Evolutionary conservation across 2,888 invertebrate genomes (phyloP).

Genomic region (Theretra japonica): DNA sequence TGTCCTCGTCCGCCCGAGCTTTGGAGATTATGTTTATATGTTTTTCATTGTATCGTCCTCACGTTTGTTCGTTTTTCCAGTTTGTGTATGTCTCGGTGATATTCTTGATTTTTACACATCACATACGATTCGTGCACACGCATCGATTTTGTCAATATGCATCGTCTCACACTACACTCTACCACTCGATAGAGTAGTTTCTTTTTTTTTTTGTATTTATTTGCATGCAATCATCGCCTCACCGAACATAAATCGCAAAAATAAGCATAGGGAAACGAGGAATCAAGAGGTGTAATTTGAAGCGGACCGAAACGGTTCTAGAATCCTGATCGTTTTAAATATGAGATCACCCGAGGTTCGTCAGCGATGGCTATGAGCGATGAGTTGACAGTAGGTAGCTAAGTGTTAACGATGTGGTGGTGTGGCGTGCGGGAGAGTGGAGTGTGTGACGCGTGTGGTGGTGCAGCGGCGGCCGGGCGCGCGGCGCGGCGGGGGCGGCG

Average conservation of each 20-base stretch:
- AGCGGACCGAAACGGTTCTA: background rate
- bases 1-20: slow-evolving; percentile 61
- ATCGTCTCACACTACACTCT: slow-evolving; percentile 32
- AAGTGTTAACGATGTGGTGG: slow-evolving; percentile 8
- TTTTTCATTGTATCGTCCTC: slow-evolving; percentile 51
- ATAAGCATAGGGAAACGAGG: background rate
- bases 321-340: background rate
- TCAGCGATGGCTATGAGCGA: background rate
- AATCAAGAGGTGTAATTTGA: background rate
- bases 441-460: slow-evolving; percentile 52
- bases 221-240: slow-evolving; percentile 55
- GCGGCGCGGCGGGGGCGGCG: slow-evolving; percentile 43
- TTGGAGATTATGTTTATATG: slow-evolving; percentile 62
- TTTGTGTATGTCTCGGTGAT: slow-evolving; percentile 49
- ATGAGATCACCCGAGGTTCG: background rate
- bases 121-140: slow-evolving; percentile 22
- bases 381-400: slow-evolving; percentile 32
- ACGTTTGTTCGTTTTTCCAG: slow-evolving; percentile 58
- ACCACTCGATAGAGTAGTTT: slow-evolving; percentile 37
- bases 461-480: slow-evolving; percentile 51
- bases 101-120: slow-evolving; percentile 40
- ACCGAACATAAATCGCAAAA: slow-evolving; percentile 29
- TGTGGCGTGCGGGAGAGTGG: slow-evolving; percentile 32
- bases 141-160: slow-evolving; percentile 31
- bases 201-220: slow-evolving; percentile 38